Evolutionary conservation across 2,113 vertebrate species (phyloP).

Genomic region (Hippoglossus stenolepis): DNA sequence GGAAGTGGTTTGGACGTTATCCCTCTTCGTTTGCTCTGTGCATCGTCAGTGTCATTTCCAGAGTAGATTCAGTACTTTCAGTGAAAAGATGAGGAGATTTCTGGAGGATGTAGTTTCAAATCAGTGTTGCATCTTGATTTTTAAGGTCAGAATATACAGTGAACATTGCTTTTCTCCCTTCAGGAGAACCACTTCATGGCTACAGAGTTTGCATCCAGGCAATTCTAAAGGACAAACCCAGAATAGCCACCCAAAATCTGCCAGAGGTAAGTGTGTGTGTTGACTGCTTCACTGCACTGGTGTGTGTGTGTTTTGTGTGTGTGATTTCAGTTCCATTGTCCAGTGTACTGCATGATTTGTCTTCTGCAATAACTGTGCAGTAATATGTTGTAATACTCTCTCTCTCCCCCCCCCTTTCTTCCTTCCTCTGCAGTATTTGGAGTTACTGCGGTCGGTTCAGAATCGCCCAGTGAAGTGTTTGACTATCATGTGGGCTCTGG

Average conservation of each 20-base stretch:
- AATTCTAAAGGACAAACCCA: conserved; percentile 89
- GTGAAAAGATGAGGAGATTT: not conserved
- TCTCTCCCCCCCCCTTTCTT: not conserved
- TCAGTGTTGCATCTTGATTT: not conserved
- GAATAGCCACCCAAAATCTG: conserved; percentile 87
- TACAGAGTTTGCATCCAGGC: conserved; percentile 97
- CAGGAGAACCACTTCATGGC: conserved; percentile 92
- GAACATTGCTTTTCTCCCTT: not conserved
- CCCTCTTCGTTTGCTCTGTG: not conserved
- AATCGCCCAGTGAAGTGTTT: conserved; percentile 90
- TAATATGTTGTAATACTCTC: not conserved
- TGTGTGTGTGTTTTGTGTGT: not conserved
- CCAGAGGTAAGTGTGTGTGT: conserved; percentile 85
- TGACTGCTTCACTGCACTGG: conserved; percentile 24
- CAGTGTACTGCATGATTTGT: not conserved
- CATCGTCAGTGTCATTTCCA: too few species aligned
- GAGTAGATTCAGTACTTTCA: not conserved
- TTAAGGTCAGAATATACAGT: not conserved
- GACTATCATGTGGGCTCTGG: conserved; percentile 95
- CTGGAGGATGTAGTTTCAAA: too few species aligned
- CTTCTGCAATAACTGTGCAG: not conserved
- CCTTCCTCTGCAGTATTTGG: conserved; percentile 86
- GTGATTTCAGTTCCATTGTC: not conserved
- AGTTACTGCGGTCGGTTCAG: conserved; percentile 91
- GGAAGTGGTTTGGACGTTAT: not conserved